Evolutionary conservation across 1,140 invertebrate species (phyloP), one percentile per base, ranked within the genome.

Genomic region (Steinernema khuongi): DNA sequence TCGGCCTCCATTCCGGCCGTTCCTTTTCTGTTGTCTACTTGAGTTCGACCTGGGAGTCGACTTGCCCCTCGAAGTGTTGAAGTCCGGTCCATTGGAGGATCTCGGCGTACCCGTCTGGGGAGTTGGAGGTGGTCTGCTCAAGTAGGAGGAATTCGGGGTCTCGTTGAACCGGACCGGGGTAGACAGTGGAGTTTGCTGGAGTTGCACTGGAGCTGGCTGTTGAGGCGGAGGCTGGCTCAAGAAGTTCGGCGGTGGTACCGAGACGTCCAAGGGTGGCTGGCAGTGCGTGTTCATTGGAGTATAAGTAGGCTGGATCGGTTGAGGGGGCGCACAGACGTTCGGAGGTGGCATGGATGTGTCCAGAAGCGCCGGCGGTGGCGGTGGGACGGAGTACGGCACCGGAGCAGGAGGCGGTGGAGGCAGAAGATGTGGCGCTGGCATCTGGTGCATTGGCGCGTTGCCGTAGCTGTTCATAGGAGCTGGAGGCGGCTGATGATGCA

Each of bases 371-470:
- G 26, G 14, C 50, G 11, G 11, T 22, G n/a, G n/a, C n/a, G n/a
- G n/a, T n/a, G n/a, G n/a, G n/a, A n/a, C n/a, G n/a, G n/a, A n/a
- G n/a, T n/a, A n/a, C 74, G n/a, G 43, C 67, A 22, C 72, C 74
- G 44, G 30, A 43, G 70, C 67, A 75, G 36, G 75, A 77, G 4
- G 73, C 36, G n/a, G 70, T 77, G 28, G 76, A 77, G 67, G 70
- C 66, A 60, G 50, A 14, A 60, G 50, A 60, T 60, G 50, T 26
- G 14, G 50, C 7, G 7, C n/a, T 41, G 36, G 36, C n/a, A 41
- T 11, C 19, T 60, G 50, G 26, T 60, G 50, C 4, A 60, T 7
- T n/a, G 50, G 19, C 50, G 50, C 50, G 26, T 60, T 7, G 11
- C 26, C 22, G 50, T 4, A 60, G 50, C 4, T n/a, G 50, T 11